Conservation (phyloP, 2,888 invertebrate genomes). For the Apamea epomidion region DNA sequence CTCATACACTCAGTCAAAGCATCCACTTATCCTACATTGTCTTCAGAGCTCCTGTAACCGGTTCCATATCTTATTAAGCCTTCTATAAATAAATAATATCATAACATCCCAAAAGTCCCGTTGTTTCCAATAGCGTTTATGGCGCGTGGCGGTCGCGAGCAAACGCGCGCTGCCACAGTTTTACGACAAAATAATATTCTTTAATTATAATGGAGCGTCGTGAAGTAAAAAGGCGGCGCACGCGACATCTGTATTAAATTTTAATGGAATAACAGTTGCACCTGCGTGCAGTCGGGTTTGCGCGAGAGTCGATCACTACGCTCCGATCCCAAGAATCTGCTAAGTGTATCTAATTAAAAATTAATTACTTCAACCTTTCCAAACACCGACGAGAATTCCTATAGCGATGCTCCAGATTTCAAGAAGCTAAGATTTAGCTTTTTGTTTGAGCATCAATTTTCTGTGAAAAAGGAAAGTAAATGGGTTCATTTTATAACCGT, state of each 20-base stretch:
- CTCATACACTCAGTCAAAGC: conserved; percentile 35
- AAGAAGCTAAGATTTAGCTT: conserved; percentile 32
- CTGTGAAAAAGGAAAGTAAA: conserved; percentile 4
- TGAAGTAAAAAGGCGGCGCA: conserved; percentile 86
- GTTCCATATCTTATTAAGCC: conserved; percentile 54
- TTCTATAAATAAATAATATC: conserved; percentile 72
- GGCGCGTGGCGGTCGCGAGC: conserved; percentile 83
- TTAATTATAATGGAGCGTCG: conserved; percentile 89
- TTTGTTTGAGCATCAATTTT: conserved; percentile 13
- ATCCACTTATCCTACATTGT: conserved; percentile 60
- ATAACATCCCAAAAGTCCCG: conserved; percentile 80
- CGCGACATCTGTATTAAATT: conserved; percentile 90
- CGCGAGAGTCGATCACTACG: conserved; percentile 78
- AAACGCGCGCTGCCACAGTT: conserved; percentile 76
- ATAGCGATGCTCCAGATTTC: conserved; percentile 63
- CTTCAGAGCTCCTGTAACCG: conserved; percentile 54
- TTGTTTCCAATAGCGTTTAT: conserved; percentile 73
- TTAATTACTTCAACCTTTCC: conserved; percentile 76
- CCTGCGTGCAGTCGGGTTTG: conserved; percentile 82
- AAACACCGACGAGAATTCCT: conserved; percentile 68
- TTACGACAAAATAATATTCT: conserved; percentile 89
- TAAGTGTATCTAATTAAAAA: conserved; percentile 85
- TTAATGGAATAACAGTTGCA: conserved; percentile 87
- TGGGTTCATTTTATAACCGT: not conserved
- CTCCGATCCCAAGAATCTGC: conserved; percentile 77